These are phyloP conservation scores for Hyles euphorbiae DNA, from an alignment of 1,140 invertebrate genomes.

Conservation along the genomic window DNA sequence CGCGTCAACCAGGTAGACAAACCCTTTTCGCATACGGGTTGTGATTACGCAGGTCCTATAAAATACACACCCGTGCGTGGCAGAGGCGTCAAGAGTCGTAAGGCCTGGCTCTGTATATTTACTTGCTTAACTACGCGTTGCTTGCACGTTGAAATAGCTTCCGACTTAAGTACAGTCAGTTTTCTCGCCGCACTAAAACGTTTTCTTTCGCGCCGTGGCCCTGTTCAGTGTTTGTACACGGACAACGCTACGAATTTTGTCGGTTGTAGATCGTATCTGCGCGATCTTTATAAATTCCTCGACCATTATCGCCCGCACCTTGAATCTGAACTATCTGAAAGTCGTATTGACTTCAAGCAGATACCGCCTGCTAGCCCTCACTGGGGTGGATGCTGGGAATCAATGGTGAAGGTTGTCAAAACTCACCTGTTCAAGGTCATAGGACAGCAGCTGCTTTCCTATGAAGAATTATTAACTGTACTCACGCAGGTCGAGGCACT, in stretches of 20 bases:
- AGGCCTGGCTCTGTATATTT: conserved; percentile 52
- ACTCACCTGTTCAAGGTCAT: conserved; percentile 27
- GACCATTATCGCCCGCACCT: conserved; percentile 16
- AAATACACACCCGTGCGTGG: conserved; percentile 21
- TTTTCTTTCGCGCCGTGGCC: conserved; percentile 19
- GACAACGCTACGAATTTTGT: conserved; percentile 17
- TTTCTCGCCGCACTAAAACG: conserved; percentile 18
- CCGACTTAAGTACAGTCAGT: conserved; percentile 10
- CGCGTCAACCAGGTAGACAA: conserved; percentile 16
- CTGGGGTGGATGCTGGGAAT: no score
- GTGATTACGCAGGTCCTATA: conserved; percentile 57
- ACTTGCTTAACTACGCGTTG: conserved; percentile 50
- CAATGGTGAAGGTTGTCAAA: no score
- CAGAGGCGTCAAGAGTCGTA: conserved; percentile 31
- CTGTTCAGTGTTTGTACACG: conserved; percentile 10
- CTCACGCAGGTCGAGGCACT: conserved; percentile 34
- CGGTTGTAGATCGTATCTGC: conserved; percentile 19
- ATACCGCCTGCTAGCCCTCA: no score
- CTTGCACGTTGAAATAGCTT: conserved; percentile 10
- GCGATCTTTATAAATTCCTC: conserved; percentile 33
- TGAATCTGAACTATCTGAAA: no score
- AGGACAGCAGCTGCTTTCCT: conserved; percentile 31
- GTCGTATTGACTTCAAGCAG: no score
- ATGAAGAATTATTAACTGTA: conserved; percentile 32
- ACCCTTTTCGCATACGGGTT: conserved; percentile 40